These are phyloP conservation scores for Helicoverpa armigera DNA, from an alignment of 1,140 invertebrate genomes.

Conservation along the genomic window DNA sequence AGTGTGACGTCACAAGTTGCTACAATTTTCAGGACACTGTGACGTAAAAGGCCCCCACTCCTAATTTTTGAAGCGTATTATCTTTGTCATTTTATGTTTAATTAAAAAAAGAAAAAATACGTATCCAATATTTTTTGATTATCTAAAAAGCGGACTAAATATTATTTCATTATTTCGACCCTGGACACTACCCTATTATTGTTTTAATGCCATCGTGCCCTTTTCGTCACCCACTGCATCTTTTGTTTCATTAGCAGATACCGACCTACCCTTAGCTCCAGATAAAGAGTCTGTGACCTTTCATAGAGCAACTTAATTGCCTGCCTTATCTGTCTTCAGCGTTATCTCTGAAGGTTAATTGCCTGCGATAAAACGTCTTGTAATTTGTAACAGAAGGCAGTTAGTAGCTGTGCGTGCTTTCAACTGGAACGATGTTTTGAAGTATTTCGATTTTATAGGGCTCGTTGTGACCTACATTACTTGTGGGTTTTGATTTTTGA, in stretches of 20 bases:
- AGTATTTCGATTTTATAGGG: constrained; percentile 14
- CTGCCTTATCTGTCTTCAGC: constrained; percentile 20
- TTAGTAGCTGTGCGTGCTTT: constrained; percentile 31
- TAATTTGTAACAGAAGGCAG: constrained; percentile 48
- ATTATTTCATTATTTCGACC: too few species aligned
- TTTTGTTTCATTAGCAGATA: constrained; percentile 39
- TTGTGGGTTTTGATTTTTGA: background rate
- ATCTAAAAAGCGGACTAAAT: too few species aligned
- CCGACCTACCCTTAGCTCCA: constrained; percentile 34
- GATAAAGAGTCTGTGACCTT: constrained; percentile 49
- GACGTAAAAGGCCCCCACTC: too few species aligned
- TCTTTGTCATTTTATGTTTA: too few species aligned
- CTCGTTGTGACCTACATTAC: background rate
- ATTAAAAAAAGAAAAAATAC: too few species aligned
- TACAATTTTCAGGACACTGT: too few species aligned
- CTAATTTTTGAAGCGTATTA: too few species aligned
- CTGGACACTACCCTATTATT: too few species aligned
- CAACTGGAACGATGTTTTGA: constrained; percentile 32
- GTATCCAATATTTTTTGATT: too few species aligned
- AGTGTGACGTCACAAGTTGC: too few species aligned
- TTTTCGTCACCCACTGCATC: background rate
- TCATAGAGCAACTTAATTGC: constrained; percentile 46
- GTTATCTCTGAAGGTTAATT: constrained; percentile 52
- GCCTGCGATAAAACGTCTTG: constrained; percentile 38
- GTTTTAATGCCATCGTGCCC: background rate